Evolutionary conservation across 2,888 invertebrate species (phyloP), one percentile per base, ranked within the genome.

Genomic region (Diadegma fenestrale): DNA sequence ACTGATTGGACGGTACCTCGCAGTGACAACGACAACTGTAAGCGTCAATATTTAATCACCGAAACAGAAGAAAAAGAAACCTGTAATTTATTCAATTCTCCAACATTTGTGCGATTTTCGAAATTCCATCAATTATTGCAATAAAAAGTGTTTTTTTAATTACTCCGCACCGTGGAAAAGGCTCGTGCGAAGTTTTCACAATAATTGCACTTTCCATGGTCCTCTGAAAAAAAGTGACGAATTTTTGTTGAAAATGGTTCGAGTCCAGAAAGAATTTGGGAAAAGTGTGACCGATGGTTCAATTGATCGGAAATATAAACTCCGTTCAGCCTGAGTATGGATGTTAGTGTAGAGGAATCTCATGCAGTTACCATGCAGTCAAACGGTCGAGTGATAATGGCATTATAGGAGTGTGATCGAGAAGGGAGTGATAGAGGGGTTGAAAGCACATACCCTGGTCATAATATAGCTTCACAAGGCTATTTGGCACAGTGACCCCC

Each of bases 401-500:
- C 71, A 86, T 86, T 86, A 87, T 86, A 80, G 77, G 63, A 85
- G 83, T 84, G 83, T 87, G 87, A 85, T 86, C 83, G 81, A 64
- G 82, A 71, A 76, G 80, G 83, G 80, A 68, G 80, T 73, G 84
- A 80, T 80, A 41, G 58, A 80, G 80, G 82, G 82, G 85, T 77
- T 78, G 85, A 84, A 82, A 72, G 85, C 75, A 83, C 72, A 61
- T 82, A 85, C 69, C 80, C 85, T 72, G 66, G 41, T 79, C 80
- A 79, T 85, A 81, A 83, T 89, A 85, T 86, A 85, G 87, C 86
- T 86, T 85, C 82, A 82, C 86, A 89, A 87, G 68, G 77, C 77
- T 83, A 82, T 86, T 66, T 92, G 91, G 90, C 93, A 92, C 91
- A 91, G 88, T 93, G 91, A 92, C 93, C 93, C 87, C 88, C 90